Evolutionary conservation across 2,797 vertebrate genomes (phyloP).

Genomic region (Otus scops): DNA sequence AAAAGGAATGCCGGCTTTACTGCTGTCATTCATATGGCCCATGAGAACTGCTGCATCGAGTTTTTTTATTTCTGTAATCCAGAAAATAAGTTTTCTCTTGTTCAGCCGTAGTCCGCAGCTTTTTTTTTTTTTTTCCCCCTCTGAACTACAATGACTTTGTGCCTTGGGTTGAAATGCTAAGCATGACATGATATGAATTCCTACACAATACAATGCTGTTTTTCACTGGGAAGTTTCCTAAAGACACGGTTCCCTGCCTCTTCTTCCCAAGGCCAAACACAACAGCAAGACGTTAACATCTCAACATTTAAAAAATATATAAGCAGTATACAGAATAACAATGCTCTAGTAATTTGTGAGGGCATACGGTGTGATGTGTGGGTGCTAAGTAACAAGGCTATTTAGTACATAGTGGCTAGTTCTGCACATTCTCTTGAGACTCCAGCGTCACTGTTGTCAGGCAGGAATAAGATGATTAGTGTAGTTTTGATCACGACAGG

Average conservation of each 20-base stretch:
- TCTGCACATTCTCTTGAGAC: neutral
- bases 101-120: neutral
- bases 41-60: accelerated
- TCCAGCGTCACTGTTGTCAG: neutral
- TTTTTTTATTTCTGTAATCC: neutral
- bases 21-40: accelerated
- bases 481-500: neutral
- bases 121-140: neutral
- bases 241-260: accelerated
- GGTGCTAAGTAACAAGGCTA: neutral
- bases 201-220: neutral
- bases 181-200: neutral
- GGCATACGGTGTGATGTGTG: accelerated
- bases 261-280: neutral
- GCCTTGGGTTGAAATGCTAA: neutral
- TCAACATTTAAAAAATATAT: neutral
- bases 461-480: neutral
- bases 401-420: neutral
- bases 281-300: neutral
- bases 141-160: neutral
- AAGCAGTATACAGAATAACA: neutral
- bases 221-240: neutral
- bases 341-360: neutral
- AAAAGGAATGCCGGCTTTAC: neutral
- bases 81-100: neutral